These are phyloP conservation scores for Octonoba sinensis DNA, from an alignment of 2,888 invertebrate species.

Conservation along the genomic window DNA sequence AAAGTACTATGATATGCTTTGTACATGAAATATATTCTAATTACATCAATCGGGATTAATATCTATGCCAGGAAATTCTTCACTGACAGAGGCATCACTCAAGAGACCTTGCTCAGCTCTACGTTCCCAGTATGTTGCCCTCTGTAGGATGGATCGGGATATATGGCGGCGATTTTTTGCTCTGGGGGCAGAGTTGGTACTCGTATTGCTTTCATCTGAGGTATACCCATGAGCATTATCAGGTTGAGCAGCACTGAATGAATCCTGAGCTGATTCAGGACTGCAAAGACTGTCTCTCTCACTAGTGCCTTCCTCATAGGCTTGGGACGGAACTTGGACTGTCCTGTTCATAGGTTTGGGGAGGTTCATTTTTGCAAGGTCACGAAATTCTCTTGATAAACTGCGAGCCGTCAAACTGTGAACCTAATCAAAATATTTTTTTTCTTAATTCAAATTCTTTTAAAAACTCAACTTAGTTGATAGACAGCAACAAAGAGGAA, in stretches of 20 bases:
- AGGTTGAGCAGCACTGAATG: conserved; percentile 18
- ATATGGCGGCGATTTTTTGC: conserved; percentile 41
- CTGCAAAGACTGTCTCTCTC: conserved; percentile 42
- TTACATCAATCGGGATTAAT: conserved; percentile 29
- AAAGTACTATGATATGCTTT: no score
- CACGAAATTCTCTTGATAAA: conserved; percentile 81
- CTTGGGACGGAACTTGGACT: conserved; percentile 48
- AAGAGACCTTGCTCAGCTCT: conserved; percentile 67
- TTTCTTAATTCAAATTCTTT: neutral
- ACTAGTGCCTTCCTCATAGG: conserved; percentile 17
- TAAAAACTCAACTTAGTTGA: no score
- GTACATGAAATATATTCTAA: no score
- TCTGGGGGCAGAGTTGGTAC: conserved; percentile 54
- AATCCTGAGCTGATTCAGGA: conserved; percentile 33
- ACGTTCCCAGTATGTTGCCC: conserved; percentile 69
- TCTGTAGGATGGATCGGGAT: conserved; percentile 65
- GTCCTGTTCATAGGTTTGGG: conserved; percentile 67
- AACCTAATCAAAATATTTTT: conserved; percentile 71
- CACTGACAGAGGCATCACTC: conserved; percentile 67
- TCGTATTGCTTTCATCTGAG: conserved; percentile 66
- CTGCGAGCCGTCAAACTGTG: conserved; percentile 86
- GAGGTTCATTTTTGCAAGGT: conserved; percentile 71
- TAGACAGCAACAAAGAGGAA: no score
- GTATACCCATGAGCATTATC: conserved; percentile 65
- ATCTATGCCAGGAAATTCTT: conserved; percentile 67